Conservation (phyloP, 2,888 invertebrate species). For the Holacanthella duospinosa region DNA sequence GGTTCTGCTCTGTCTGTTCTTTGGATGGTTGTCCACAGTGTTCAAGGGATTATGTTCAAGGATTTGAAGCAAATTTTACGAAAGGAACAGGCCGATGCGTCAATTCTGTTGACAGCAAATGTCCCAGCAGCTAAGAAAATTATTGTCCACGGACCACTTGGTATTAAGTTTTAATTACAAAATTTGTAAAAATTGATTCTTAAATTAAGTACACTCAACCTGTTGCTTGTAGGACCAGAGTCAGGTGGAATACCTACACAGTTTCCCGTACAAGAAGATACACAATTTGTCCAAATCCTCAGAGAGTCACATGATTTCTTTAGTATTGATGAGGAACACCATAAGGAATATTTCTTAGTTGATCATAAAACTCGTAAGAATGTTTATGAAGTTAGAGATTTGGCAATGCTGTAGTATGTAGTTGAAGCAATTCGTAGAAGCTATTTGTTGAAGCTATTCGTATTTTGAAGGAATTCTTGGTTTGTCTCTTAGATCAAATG, state of each 20-base stretch:
- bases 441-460: no score
- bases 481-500: slow-evolving; percentile 65
- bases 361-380: slow-evolving; percentile 92
- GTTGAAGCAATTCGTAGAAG: not conserved
- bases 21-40: slow-evolving; percentile 98
- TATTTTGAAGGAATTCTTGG: not conserved
- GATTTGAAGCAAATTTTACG: slow-evolving; percentile 95
- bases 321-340: slow-evolving; percentile 80
- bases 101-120: slow-evolving; percentile 92
- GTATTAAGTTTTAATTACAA: slow-evolving; percentile 45
- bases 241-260: slow-evolving; percentile 94
- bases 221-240: slow-evolving; percentile 56
- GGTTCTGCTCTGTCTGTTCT: slow-evolving; percentile 87
- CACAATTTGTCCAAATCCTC: slow-evolving; percentile 88
- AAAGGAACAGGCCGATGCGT: slow-evolving; percentile 98
- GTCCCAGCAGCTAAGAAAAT: slow-evolving; percentile 99
- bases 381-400: not conserved
- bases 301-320: slow-evolving; percentile 94
- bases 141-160: slow-evolving; percentile 83
- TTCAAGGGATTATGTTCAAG: slow-evolving; percentile 98
- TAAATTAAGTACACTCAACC: no score
- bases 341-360: slow-evolving; percentile 85
- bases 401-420: not conserved
- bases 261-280: slow-evolving; percentile 96
- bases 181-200: no score